Conservation (phyloP, 2,888 invertebrate species). For the Apamea epomidion region DNA sequence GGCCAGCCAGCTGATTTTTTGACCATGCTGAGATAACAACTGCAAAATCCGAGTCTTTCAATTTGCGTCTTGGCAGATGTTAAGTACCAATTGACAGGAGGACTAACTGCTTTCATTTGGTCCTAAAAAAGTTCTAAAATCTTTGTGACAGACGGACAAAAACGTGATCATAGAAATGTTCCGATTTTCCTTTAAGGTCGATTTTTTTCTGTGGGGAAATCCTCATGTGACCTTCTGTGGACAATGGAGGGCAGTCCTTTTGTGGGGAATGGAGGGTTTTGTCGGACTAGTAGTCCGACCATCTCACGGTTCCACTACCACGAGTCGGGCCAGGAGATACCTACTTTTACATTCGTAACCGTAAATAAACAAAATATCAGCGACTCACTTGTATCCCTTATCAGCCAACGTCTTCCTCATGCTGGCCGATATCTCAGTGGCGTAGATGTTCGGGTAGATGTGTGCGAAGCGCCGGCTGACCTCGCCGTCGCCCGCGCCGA, state of each 20-base stretch:
- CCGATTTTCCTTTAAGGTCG: background rate
- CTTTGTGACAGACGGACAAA: background rate
- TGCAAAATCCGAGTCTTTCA: background rate
- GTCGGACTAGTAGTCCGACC: background rate
- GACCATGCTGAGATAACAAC: background rate
- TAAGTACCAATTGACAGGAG: background rate
- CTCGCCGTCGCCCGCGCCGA: constrained; percentile 99
- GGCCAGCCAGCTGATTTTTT: background rate
- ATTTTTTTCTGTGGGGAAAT: background rate
- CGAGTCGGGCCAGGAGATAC: background rate
- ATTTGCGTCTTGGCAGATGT: background rate
- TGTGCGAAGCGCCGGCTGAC: constrained; percentile 95
- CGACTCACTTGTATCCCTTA: constrained; percentile 94
- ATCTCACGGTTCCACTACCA: background rate
- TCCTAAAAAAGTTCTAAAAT: background rate
- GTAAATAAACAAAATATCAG: background rate
- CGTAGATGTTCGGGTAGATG: constrained; percentile 94
- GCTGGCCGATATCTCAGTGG: constrained; percentile 97
- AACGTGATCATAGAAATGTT: background rate
- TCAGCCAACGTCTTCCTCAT: constrained; percentile 95
- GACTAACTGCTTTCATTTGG: background rate
- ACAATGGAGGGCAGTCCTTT: background rate
- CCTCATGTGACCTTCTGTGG: background rate
- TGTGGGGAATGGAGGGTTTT: background rate
- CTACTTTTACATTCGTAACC: background rate